phyloP scores from a whole-genome alignment of 37 sponge, comb jelly and placozoan genomes.

The Dysidea cf. avara region DNA sequence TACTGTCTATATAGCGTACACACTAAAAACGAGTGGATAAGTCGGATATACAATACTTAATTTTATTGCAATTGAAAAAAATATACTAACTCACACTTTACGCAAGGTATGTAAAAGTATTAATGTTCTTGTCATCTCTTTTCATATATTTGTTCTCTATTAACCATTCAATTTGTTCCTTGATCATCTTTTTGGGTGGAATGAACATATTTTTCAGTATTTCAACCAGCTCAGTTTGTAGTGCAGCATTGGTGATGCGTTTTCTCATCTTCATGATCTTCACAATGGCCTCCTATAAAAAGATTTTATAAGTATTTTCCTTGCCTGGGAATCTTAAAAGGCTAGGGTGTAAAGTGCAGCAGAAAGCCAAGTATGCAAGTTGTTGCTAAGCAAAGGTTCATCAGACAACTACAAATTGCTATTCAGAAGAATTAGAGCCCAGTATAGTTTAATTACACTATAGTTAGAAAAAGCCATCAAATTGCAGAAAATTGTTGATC shows the following conservation, averaged over 20 bases:
- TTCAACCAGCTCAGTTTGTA: constrained; percentile 92
- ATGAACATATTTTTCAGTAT: constrained; percentile 97
- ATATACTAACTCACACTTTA: constrained; percentile 14
- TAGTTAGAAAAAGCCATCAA: too few species aligned
- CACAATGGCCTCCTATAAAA: constrained; percentile 84
- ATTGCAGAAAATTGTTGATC: too few species aligned
- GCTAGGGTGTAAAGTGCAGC: not conserved
- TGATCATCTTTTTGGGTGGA: constrained; percentile 94
- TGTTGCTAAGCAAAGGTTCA: not conserved
- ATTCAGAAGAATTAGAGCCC: too few species aligned
- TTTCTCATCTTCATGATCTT: constrained; percentile 97
- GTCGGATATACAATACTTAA: too few species aligned
- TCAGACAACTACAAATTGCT: not conserved
- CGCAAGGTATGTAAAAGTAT: constrained; percentile 84
- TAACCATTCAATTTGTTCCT: constrained; percentile 96
- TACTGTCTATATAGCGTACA: too few species aligned
- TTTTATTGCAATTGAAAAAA: too few species aligned
- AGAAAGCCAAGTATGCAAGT: not conserved
- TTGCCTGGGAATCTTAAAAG: too few species aligned
- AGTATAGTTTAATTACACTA: too few species aligned
- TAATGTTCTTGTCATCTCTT: constrained; percentile 79
- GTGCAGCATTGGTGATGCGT: constrained; percentile 71
- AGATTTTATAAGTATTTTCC: not conserved
- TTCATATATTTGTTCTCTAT: constrained; percentile 95
- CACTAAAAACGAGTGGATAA: too few species aligned